Conservation (phyloP, 2,797 vertebrate species). For the Thunnus albacares region DNA sequence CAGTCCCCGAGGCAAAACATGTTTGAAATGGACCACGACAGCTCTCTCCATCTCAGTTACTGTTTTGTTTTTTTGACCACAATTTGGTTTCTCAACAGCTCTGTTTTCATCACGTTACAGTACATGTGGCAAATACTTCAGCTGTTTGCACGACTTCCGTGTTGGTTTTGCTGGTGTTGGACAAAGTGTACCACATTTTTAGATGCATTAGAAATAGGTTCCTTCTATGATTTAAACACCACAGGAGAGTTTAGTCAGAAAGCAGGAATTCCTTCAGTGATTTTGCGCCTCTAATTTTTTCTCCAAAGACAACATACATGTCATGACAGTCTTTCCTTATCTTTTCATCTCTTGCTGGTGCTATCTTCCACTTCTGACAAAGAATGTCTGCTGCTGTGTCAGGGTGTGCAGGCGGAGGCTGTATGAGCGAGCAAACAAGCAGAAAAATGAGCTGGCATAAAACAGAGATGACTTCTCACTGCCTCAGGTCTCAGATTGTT, state of each 20-base stretch:
- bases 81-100: constrained; percentile 46
- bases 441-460: constrained; percentile 39
- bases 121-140: constrained; percentile 10
- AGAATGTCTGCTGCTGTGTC: constrained; percentile 79
- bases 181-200: constrained; percentile 13
- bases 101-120: constrained; percentile 20
- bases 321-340: constrained; percentile 83
- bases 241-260: constrained; percentile 11
- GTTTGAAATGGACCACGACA: constrained; percentile 60
- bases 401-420: constrained; percentile 69
- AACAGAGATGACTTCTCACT: constrained; percentile 22
- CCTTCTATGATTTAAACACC: constrained; percentile 10
- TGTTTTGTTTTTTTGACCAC: constrained; percentile 45
- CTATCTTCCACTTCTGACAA: constrained; percentile 73
- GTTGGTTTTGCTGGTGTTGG: constrained; percentile 8
- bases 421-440: constrained; percentile 49
- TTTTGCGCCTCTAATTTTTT: constrained; percentile 69
- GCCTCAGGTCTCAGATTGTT: constrained; percentile 13
- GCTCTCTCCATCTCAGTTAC: constrained; percentile 28
- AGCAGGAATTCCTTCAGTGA: constrained; percentile 64
- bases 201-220: constrained; percentile 1
- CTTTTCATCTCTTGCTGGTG: constrained; percentile 70
- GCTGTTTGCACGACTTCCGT: not conserved
- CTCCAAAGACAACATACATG: constrained; percentile 78
- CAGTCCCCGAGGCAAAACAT: constrained; percentile 61